Percentiles rank a stretch among this genome's conserved stretches.
These are phyloP conservation scores for Rhingia campestris DNA, from an alignment of 2,888 invertebrate species.

Conservation along the genomic window DNA sequence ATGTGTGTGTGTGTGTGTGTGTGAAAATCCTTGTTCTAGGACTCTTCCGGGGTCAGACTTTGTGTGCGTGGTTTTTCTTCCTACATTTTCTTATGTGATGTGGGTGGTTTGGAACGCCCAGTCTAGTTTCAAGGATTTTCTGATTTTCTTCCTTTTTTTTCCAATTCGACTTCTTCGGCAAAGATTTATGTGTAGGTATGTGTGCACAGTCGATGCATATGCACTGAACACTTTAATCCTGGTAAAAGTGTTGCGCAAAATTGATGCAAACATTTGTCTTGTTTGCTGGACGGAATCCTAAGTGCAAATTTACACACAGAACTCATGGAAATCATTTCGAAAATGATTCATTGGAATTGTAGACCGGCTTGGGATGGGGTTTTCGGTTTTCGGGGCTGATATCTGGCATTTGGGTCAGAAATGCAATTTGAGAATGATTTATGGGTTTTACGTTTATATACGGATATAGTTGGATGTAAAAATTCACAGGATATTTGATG, in stretches of 20 bases:
- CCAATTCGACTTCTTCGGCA: neutral
- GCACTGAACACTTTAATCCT: slow-evolving; percentile 61
- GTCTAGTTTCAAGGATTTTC: slow-evolving; percentile 25
- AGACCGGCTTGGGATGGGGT: neutral
- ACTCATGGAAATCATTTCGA: slow-evolving; percentile 53
- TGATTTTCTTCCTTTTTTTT: slow-evolving; percentile 18
- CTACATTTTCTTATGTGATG: neutral
- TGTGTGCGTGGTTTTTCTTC: neutral
- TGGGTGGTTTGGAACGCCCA: neutral
- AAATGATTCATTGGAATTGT: slow-evolving; percentile 58
- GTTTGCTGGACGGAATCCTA: slow-evolving; percentile 47
- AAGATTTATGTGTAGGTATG: neutral
- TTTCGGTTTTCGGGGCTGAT: neutral
- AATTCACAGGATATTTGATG: slow-evolving; percentile 19
- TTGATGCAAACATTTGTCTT: slow-evolving; percentile 71
- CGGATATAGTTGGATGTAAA: slow-evolving; percentile 12
- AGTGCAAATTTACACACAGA: slow-evolving; percentile 64
- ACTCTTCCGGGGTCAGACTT: slow-evolving; percentile 32
- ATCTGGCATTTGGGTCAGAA: slow-evolving; percentile 50
- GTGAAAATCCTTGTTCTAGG: slow-evolving; percentile 24
- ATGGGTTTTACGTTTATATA: slow-evolving; percentile 27
- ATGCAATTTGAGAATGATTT: slow-evolving; percentile 63
- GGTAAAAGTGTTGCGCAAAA: slow-evolving; percentile 65
- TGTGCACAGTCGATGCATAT: neutral
- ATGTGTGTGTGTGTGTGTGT: neutral